Conservation (phyloP, 30 jellyfish, hydroid and myxozoan genomes). For the Sanderia malayensis region DNA sequence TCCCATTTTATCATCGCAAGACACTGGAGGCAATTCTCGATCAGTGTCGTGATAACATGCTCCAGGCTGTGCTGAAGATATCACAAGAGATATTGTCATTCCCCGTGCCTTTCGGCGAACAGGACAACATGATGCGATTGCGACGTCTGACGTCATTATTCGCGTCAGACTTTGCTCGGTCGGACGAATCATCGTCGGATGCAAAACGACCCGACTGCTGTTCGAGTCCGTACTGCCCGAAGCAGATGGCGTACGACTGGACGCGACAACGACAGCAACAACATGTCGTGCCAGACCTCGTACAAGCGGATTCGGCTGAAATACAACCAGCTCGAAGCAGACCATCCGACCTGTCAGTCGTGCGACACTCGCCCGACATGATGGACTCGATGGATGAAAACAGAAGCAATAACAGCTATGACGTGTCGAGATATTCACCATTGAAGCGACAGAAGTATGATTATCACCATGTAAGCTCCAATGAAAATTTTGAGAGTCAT, state of each 20-base stretch:
- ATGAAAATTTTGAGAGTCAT: not conserved
- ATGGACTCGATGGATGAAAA: slow-evolving; percentile 2
- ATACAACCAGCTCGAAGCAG: not conserved
- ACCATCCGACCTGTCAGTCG: not conserved
- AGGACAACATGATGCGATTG: slow-evolving; percentile 17
- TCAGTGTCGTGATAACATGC: slow-evolving; percentile 47
- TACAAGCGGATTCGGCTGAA: not conserved
- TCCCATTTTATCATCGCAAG: slow-evolving; percentile 46
- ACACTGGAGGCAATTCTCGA: slow-evolving; percentile 45
- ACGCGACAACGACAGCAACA: slow-evolving; percentile 36
- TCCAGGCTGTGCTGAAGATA: slow-evolving; percentile 47
- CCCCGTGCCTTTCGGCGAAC: slow-evolving; percentile 32
- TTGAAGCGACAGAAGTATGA: slow-evolving; percentile 36
- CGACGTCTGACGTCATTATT: slow-evolving; percentile 36
- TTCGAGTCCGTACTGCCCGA: slow-evolving; percentile 54
- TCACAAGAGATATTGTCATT: slow-evolving; percentile 50
- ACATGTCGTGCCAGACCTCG: slow-evolving; percentile 5
- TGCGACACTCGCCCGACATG: slow-evolving; percentile 13
- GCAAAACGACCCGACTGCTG: slow-evolving; percentile 54
- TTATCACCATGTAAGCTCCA: not conserved
- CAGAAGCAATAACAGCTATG: not conserved
- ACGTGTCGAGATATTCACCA: slow-evolving; percentile 18
- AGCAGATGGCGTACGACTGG: slow-evolving; percentile 63
- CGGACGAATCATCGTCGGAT: too few relatives aligned
- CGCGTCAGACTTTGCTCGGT: slow-evolving; percentile 9